phyloP scores from a whole-genome alignment of 1,140 invertebrate genomes.

The Eubasilissa regina region DNA sequence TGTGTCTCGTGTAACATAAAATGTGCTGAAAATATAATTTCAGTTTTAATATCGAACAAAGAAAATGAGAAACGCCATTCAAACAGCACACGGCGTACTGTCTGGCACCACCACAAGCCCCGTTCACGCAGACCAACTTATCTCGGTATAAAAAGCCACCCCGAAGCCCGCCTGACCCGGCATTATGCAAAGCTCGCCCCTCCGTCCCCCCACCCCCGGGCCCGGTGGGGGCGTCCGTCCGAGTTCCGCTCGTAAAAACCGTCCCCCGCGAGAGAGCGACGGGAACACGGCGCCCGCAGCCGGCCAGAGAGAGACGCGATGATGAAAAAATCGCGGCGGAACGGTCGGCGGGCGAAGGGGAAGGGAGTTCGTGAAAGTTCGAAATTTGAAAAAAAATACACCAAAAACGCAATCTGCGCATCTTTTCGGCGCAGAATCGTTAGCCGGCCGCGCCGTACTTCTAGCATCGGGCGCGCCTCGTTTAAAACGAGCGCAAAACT shows the following conservation, averaged over 20 bases:
- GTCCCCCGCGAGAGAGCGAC: constrained; percentile 34
- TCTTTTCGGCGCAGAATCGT: constrained; percentile 61
- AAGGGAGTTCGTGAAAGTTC: constrained; percentile 42
- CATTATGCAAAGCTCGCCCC: constrained; percentile 59
- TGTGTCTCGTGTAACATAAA: no score
- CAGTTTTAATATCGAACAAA: constrained; percentile 1
- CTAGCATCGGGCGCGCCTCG: constrained; percentile 11
- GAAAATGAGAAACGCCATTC: constrained; percentile 40
- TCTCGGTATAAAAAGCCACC: constrained; percentile 56
- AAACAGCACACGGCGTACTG: constrained; percentile 29
- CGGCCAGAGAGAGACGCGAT: constrained; percentile 18
- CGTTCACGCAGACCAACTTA: constrained; percentile 44
- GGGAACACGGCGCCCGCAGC: not conserved
- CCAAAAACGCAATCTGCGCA: constrained; percentile 61
- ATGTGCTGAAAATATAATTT: no score
- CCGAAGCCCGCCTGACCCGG: constrained; percentile 59
- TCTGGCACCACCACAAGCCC: constrained; percentile 36
- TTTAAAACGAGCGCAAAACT: constrained; percentile 42
- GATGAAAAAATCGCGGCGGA: constrained; percentile 45
- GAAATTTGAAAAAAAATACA: constrained; percentile 58
- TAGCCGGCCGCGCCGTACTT: constrained; percentile 50
- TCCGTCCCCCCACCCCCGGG: constrained; percentile 16
- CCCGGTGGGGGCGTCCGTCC: constrained; percentile 39
- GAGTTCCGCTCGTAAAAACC: constrained; percentile 59
- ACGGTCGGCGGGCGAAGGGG: constrained; percentile 32